Evolutionary conservation across 2,113 vertebrate species (phyloP).

Genomic region (Puntigrus tetrazona): DNA sequence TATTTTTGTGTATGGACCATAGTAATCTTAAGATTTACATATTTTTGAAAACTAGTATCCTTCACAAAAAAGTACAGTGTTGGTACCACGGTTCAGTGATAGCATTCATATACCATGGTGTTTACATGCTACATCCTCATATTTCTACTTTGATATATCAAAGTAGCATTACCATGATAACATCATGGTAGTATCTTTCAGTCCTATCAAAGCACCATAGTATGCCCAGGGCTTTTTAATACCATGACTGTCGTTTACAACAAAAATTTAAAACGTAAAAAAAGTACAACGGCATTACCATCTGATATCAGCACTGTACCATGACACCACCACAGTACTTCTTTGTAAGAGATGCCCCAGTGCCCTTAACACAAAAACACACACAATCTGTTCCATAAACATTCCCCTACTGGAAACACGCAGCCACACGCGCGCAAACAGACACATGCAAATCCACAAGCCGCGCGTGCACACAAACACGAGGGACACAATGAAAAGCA

Average conservation of each 20-base stretch:
- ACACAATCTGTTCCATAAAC: constrained; percentile 39
- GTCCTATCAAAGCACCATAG: neutral
- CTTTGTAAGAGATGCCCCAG: constrained; percentile 4
- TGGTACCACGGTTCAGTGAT: neutral
- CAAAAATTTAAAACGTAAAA: neutral
- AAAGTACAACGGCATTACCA: neutral
- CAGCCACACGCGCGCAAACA: constrained; percentile 26
- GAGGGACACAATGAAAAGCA: constrained; percentile 38
- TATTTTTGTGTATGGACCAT: neutral
- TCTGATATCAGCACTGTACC: neutral
- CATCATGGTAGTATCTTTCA: neutral
- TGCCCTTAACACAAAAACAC: constrained; percentile 1
- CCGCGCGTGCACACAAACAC: neutral
- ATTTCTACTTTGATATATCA: neutral
- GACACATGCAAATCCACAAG: constrained; percentile 41
- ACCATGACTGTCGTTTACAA: neutral
- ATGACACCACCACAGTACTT: neutral
- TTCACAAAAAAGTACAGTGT: neutral
- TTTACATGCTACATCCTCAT: neutral
- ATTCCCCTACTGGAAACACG: constrained; percentile 45
- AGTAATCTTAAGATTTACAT: neutral
- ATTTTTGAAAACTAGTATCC: neutral
- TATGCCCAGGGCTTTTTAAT: neutral
- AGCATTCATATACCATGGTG: neutral
- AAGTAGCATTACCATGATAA: neutral